A percentile compares a stretch with the other conserved stretches of the same genome.
These are phyloP conservation scores for Deilephila porcellus DNA, from an alignment of 2,888 invertebrate genomes.

Conservation along the genomic window DNA sequence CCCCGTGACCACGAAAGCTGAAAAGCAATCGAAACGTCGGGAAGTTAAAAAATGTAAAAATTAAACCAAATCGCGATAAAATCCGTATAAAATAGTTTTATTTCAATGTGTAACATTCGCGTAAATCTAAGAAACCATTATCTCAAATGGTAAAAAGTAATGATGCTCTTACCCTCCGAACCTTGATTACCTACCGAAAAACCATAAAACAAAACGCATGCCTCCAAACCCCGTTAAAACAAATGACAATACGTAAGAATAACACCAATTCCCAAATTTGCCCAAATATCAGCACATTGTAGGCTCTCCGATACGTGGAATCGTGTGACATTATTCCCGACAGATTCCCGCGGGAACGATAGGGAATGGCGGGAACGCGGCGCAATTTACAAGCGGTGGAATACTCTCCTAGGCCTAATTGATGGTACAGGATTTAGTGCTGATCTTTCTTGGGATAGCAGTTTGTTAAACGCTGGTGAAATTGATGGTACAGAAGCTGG, in stretches of 20 bases:
- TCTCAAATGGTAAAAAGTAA: too few species aligned
- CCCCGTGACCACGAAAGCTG: too few species aligned
- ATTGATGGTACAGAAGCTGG: background rate
- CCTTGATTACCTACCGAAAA: background rate
- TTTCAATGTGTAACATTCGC: too few species aligned
- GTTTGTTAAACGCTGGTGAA: background rate
- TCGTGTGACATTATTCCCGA: slow-evolving; percentile 37
- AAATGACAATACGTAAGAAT: background rate
- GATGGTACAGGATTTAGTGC: slow-evolving; percentile 7
- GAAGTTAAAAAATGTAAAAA: too few species aligned
- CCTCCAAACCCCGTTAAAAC: background rate
- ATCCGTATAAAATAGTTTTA: too few species aligned
- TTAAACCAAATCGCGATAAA: too few species aligned
- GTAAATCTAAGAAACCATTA: too few species aligned
- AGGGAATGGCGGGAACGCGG: slow-evolving; percentile 34
- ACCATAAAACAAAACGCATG: background rate
- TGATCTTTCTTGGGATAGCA: background rate
- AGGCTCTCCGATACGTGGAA: slow-evolving; percentile 17
- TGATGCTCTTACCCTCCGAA: too few species aligned
- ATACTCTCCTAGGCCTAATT: slow-evolving; percentile 11
- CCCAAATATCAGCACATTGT: slow-evolving; percentile 13
- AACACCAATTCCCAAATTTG: background rate
- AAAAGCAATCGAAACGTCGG: too few species aligned
- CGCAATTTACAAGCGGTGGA: slow-evolving; percentile 29
- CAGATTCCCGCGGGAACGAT: slow-evolving; percentile 35